Evolutionary conservation across 2,888 invertebrate genomes (phyloP).

Genomic region (Drosophila incognita): DNA sequence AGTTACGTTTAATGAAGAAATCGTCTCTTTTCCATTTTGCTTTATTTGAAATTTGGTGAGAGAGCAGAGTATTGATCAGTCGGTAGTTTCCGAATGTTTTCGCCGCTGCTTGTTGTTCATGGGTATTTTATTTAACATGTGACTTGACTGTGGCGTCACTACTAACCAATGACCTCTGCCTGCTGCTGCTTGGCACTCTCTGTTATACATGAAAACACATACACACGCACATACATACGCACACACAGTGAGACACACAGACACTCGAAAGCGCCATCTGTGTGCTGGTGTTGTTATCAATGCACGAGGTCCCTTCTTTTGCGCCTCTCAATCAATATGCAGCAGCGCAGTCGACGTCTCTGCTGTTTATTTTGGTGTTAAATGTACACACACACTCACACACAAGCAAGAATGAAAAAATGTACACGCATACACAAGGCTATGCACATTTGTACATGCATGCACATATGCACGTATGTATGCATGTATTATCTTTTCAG

Average conservation of each 20-base stretch:
- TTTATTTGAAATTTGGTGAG: neutral
- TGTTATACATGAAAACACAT: constrained; percentile 1
- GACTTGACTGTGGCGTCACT: constrained; percentile 40
- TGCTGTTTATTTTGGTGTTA: constrained; percentile 31
- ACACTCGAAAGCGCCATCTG: constrained; percentile 18
- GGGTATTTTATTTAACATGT: constrained; percentile 33
- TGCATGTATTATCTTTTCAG: neutral
- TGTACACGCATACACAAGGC: neutral
- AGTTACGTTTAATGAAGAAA: neutral
- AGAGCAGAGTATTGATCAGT: constrained; percentile 13
- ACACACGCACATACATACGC: neutral
- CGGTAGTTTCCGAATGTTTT: neutral
- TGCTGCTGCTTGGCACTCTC: constrained; percentile 11
- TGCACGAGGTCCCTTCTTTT: constrained; percentile 23
- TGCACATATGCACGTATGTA: neutral
- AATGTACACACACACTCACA: constrained; percentile 2
- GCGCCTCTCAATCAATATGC: constrained; percentile 30
- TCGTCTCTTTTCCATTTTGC: neutral
- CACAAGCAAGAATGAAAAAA: neutral
- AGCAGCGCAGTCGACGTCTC: constrained; percentile 28
- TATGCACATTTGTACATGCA: constrained; percentile 3
- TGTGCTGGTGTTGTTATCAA: constrained; percentile 43
- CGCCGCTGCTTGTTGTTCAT: constrained; percentile 1
- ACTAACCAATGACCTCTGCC: constrained; percentile 53
- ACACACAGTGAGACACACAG: constrained; percentile 1